Evolutionary conservation across 2,888 invertebrate genomes (phyloP), one percentile per base, ranked within the genome.

Genomic region (Bruchidius siliquastri): DNA sequence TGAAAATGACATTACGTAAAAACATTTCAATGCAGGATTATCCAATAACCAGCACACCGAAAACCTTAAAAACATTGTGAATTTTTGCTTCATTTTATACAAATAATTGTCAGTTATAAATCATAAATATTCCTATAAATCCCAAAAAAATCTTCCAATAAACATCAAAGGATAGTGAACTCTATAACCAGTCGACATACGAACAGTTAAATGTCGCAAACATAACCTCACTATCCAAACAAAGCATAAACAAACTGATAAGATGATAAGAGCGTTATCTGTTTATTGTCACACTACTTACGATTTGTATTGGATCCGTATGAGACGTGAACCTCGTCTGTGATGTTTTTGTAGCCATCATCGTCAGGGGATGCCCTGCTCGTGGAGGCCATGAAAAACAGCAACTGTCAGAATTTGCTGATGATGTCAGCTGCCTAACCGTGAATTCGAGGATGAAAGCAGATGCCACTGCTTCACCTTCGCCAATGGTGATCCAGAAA

Each of bases 271-370:
- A 49, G 49, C 18, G 68, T 68, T 68, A 68, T 68, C 68, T 68
- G 18, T 68, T 6, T 68, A 68, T 13, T 13, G 49, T 49, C 18
- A 49, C 20, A 22, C 21, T 68, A 68, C 90, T 89, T 89, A 91
- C 91, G 90, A 86, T 88, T 83, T 82, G 88, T 88, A 83, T 90
- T 90, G 78, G 91, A 90, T 83, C 91, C 91, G 86, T 91, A 91
- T 83, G 90, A 89, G 72, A 84, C 83, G 79, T 85, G 84, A 22
- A 83, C 79, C 78, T 91, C 90, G 86, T 91, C 90, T 86, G 89
- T 89, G 84, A 91, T 91, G 83, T 90, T 88, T 87, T 90, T 90
- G 85, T 91, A 91, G 75, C 91, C 91, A 84, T 91, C 90, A 82
- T 90, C 88, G 78, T 86, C 85, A 83, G 90, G 88, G 83, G 90